These are phyloP conservation scores for Ennomos quercinarius DNA, from an alignment of 2,888 invertebrate species.

Conservation along the genomic window DNA sequence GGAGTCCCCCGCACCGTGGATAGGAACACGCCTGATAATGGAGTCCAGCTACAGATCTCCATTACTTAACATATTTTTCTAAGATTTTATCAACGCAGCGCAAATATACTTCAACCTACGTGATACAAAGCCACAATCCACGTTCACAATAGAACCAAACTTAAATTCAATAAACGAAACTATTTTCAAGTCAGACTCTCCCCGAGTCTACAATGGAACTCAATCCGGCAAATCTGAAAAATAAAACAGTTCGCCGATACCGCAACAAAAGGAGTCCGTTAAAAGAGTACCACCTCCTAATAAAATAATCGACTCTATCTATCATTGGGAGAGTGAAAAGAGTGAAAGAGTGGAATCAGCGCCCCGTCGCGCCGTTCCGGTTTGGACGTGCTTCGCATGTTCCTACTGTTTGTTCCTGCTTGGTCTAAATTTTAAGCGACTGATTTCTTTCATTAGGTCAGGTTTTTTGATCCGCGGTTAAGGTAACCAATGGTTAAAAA, in stretches of 20 bases:
- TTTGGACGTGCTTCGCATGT: conserved; percentile 73
- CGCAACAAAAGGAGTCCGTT: conserved; percentile 63
- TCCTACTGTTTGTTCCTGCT: conserved; percentile 41
- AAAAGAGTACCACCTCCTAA: conserved; percentile 57
- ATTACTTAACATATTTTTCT: too few relatives aligned
- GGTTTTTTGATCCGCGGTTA: too few relatives aligned
- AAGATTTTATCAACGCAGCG: too few relatives aligned
- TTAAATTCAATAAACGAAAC: conserved; percentile 52
- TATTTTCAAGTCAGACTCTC: conserved; percentile 27
- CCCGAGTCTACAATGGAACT: conserved; percentile 42
- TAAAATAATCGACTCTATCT: conserved; percentile 76
- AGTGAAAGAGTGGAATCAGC: conserved; percentile 75
- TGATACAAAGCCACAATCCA: conserved; percentile 21
- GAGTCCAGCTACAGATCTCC: too few relatives aligned
- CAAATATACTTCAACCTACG: conserved; percentile 3
- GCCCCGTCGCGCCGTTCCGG: conserved; percentile 62
- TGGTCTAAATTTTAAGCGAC: conserved; percentile 34
- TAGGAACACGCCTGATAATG: too few relatives aligned
- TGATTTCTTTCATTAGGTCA: neutral
- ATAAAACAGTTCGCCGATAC: conserved; percentile 32
- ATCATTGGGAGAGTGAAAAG: conserved; percentile 69
- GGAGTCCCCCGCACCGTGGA: too few relatives aligned
- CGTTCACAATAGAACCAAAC: conserved; percentile 35
- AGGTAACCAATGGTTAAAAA: too few relatives aligned
- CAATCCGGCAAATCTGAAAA: conserved; percentile 40